These are phyloP conservation scores for Ceratoteleas bidentatus DNA, from an alignment of 1,140 invertebrate species.

Conservation along the genomic window DNA sequence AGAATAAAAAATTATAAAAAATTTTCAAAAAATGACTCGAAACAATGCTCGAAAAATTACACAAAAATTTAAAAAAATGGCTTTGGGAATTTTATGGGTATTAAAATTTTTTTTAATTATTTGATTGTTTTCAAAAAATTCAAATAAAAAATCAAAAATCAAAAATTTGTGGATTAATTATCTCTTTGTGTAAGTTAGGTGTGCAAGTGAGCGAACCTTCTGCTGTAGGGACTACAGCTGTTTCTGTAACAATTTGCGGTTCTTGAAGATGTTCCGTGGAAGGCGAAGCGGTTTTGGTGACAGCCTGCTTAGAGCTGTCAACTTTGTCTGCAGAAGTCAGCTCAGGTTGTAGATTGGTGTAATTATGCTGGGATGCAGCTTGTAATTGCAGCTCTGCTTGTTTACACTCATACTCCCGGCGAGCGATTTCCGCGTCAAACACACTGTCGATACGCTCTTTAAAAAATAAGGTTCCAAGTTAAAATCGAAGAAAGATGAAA, in stretches of 20 bases:
- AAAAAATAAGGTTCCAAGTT: not conserved
- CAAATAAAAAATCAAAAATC: too few relatives aligned
- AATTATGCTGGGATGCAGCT: slow-evolving; percentile 20
- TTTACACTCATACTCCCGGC: slow-evolving; percentile 74
- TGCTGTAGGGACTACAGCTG: not conserved
- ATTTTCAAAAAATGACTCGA: too few relatives aligned
- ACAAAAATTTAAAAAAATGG: too few relatives aligned
- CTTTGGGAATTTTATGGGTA: too few relatives aligned
- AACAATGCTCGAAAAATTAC: too few relatives aligned
- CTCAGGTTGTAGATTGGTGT: slow-evolving; percentile 13
- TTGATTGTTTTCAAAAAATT: too few relatives aligned
- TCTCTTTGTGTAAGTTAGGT: not conserved
- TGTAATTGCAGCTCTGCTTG: slow-evolving; percentile 69
- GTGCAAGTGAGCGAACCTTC: too few relatives aligned
- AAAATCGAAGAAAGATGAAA: too few relatives aligned
- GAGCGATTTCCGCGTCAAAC: slow-evolving; percentile 75
- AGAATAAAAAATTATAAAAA: too few relatives aligned
- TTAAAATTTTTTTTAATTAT: too few relatives aligned
- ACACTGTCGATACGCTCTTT: slow-evolving; percentile 68
- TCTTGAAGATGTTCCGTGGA: not conserved
- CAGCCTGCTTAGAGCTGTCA: slow-evolving; percentile 14
- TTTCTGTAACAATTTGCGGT: not conserved
- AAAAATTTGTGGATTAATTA: too few relatives aligned
- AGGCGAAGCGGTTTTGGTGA: not conserved
- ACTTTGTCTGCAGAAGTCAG: slow-evolving; percentile 12